Conservation (phyloP, 2,113 vertebrate genomes). For the Cervus canadensis region DNA sequence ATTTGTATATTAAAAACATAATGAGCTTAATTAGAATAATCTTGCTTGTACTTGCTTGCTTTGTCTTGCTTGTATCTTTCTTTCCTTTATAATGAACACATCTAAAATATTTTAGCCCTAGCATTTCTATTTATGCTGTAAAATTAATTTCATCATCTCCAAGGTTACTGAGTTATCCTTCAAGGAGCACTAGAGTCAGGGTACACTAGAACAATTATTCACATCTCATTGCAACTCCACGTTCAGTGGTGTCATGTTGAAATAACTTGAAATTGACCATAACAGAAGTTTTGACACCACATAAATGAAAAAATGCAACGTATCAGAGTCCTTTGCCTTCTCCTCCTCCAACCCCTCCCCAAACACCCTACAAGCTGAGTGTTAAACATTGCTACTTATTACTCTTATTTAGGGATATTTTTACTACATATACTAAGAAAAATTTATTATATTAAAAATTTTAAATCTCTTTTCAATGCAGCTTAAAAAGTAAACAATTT, state of each 20-base stretch:
- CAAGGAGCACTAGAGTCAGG: no score
- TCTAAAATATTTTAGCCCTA: not conserved
- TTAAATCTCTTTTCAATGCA: not conserved
- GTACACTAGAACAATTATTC: not conserved
- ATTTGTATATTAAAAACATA: not conserved
- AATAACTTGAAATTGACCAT: not conserved
- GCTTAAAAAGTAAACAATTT: not conserved
- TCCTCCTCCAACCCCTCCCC: not conserved
- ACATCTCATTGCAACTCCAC: not conserved
- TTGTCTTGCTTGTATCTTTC: not conserved
- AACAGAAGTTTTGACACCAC: not conserved
- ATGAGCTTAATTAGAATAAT: not conserved
- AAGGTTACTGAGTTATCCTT: not conserved
- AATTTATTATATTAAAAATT: not conserved
- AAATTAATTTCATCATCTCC: not conserved
- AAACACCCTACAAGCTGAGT: not conserved
- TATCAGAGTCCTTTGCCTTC: not conserved
- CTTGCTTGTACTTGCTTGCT: not conserved
- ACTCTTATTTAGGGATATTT: not conserved
- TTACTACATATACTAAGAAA: not conserved
- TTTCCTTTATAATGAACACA: not conserved
- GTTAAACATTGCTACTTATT: not conserved
- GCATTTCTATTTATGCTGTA: not conserved
- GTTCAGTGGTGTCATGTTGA: not conserved
- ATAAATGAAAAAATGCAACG: not conserved